phyloP scores from a whole-genome alignment of 2,797 vertebrate species.

The Diglossa cyanea region DNA sequence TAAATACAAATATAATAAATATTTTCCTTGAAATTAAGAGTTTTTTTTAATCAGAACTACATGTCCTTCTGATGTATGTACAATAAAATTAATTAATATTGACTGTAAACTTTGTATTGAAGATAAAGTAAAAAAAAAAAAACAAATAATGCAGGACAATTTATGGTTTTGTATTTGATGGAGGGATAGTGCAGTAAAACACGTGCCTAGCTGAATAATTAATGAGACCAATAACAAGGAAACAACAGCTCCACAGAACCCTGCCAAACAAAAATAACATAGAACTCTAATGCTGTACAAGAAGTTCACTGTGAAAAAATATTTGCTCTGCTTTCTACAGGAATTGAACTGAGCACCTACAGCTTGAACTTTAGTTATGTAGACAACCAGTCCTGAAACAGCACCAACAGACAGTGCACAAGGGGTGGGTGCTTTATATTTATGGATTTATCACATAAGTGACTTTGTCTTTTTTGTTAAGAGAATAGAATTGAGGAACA shows the following conservation, averaged over 20 bases:
- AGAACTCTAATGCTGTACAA: not conserved
- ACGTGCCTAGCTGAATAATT: not conserved
- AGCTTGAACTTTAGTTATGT: not conserved
- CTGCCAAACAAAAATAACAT: not conserved
- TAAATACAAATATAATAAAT: not conserved
- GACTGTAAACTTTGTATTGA: not conserved
- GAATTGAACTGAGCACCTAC: not conserved
- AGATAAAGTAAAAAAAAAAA: not conserved
- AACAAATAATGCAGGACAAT: not conserved
- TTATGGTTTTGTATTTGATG: not conserved
- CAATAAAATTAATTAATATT: not conserved
- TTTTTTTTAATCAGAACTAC: not conserved
- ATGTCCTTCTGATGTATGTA: not conserved
- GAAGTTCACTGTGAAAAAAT: not conserved
- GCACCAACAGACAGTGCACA: not conserved
- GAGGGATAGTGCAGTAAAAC: not conserved
- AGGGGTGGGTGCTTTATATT: rapidly evolving
- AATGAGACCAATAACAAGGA: not conserved
- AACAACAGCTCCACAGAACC: not conserved
- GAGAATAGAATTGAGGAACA: not conserved
- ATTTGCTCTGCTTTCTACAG: not conserved
- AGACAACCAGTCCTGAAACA: not conserved
- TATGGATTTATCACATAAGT: not conserved
- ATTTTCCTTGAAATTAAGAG: not conserved
- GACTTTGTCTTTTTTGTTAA: not conserved